These are phyloP conservation scores for Gopherus flavomarginatus DNA, from an alignment of 2,113 vertebrate genomes.

Conservation along the genomic window DNA sequence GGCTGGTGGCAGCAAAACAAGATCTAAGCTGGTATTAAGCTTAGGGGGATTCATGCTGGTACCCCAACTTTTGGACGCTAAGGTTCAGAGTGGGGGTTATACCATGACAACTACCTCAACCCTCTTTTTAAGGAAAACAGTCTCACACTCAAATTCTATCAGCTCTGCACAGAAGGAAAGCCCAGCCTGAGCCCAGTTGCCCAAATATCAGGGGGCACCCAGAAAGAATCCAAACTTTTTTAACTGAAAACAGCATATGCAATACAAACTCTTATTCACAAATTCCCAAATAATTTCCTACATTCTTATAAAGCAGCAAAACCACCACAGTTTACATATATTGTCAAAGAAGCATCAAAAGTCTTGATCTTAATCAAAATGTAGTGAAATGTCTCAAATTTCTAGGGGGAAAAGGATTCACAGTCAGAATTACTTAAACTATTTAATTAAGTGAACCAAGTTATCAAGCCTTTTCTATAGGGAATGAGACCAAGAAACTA, in stretches of 20 bases:
- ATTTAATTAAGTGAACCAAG: too few species aligned
- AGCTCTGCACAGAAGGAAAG: not conserved
- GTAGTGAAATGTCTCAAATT: not conserved
- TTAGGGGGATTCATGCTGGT: too few species aligned
- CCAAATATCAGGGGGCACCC: not conserved
- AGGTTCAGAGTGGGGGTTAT: too few species aligned
- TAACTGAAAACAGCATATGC: not conserved
- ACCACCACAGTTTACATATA: not conserved
- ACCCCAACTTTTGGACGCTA: too few species aligned
- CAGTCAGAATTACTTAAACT: too few species aligned
- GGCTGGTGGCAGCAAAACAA: too few species aligned
- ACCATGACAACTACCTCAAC: too few species aligned
- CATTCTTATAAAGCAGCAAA: not conserved
- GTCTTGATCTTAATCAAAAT: not conserved
- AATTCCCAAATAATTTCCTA: not conserved
- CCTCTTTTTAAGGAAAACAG: too few species aligned
- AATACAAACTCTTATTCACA: not conserved
- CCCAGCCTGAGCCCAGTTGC: fast-evolving
- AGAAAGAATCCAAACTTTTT: not conserved
- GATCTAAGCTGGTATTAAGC: too few species aligned
- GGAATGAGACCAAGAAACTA: not conserved
- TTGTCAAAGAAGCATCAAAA: not conserved
- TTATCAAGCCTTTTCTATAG: too few species aligned
- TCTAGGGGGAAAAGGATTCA: fast-evolving
- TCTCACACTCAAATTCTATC: too few species aligned